These are phyloP conservation scores for Etheostoma cragini DNA, from an alignment of 2,113 vertebrate genomes.

Conservation along the genomic window DNA sequence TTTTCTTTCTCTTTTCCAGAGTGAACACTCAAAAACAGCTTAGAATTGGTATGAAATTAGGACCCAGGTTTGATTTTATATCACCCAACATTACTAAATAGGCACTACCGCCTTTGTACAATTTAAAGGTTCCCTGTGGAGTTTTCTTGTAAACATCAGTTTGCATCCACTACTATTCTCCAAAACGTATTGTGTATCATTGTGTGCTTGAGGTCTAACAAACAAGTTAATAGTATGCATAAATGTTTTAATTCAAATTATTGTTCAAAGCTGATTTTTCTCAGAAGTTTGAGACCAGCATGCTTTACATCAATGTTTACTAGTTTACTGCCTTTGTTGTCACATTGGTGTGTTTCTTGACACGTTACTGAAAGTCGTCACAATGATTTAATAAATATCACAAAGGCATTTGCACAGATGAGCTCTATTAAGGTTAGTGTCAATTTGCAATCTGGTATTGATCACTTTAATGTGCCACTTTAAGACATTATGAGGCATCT, in stretches of 20 bases:
- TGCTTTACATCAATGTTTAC: background rate
- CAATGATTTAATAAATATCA: background rate
- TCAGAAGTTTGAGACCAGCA: background rate
- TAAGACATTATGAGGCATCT: constrained; percentile 15
- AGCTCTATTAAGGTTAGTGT: background rate
- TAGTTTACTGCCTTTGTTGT: background rate
- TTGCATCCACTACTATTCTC: no score
- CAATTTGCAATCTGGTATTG: constrained; percentile 3
- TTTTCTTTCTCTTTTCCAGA: background rate
- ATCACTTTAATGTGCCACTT: constrained; percentile 24
- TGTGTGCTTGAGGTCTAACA: background rate
- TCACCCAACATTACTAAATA: background rate
- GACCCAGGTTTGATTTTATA: background rate
- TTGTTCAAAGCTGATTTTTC: background rate
- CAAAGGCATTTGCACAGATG: background rate
- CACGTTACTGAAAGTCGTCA: background rate
- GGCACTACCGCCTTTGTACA: background rate
- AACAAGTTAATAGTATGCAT: background rate
- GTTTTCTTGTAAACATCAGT: background rate
- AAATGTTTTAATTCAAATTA: no score
- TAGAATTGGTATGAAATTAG: background rate
- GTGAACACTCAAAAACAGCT: background rate
- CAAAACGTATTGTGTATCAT: background rate
- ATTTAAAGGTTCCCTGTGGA: background rate
- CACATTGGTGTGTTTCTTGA: background rate